Percentiles rank a stretch among this genome's conserved stretches.
Conservation (phyloP, 2,888 invertebrate species). For the Luffia ferchaultella region DNA sequence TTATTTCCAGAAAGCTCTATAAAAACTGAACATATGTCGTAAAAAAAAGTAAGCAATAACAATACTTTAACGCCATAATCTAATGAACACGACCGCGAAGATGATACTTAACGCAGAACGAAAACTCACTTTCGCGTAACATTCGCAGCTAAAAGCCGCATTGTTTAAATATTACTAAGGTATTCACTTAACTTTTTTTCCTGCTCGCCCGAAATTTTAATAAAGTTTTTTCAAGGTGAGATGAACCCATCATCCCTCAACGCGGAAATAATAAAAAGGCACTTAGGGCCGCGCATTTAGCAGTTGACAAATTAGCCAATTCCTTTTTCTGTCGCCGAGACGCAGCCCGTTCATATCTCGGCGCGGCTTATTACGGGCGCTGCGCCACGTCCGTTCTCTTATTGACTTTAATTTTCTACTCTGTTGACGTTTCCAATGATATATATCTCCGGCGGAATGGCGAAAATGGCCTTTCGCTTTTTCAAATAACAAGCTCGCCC, state of each 20-base stretch:
- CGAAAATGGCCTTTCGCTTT: slow-evolving; percentile 57
- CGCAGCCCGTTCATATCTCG: slow-evolving; percentile 25
- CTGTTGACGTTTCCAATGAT: slow-evolving; percentile 61
- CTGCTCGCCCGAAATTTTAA: not conserved
- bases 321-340: slow-evolving; percentile 33
- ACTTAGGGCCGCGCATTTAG: slow-evolving; percentile 37
- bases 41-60: too few species aligned
- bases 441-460: slow-evolving; percentile 48
- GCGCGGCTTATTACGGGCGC: slow-evolving; percentile 35
- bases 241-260: not conserved
- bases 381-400: slow-evolving; percentile 29
- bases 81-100: too few species aligned
- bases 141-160: not conserved
- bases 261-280: slow-evolving; percentile 39
- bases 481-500: slow-evolving; percentile 58
- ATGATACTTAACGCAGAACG: not conserved
- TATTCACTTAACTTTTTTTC: not conserved
- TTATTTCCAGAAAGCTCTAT: too few species aligned
- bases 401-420: slow-evolving; percentile 64
- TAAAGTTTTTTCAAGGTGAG: not conserved
- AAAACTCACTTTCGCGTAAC: not conserved
- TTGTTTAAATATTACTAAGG: not conserved
- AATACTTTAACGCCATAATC: too few species aligned
- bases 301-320: slow-evolving; percentile 57
- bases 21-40: too few species aligned